Evolutionary conservation across 2,888 invertebrate species (phyloP), one percentile per base, ranked within the genome.

Genomic region (Cremastinae sp.): DNA sequence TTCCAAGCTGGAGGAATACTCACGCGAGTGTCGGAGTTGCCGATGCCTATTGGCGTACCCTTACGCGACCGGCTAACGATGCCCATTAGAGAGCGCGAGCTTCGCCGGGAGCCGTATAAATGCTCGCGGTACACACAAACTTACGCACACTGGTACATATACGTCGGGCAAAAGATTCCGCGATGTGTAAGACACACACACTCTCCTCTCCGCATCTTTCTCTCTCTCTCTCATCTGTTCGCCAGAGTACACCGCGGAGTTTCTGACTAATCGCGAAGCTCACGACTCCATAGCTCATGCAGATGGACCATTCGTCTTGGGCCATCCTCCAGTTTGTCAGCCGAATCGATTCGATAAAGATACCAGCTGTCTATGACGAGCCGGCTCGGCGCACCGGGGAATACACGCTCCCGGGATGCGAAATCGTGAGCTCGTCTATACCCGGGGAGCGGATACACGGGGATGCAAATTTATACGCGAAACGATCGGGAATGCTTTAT

Each of bases 281-380:
- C 85, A 85, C 83, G 84, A 85, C 84, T 86, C 86, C 84, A 87
- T 87, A 85, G 79, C 84, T 87, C 87, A 86, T 85, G 86, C 86
- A 87, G 87, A 87, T 85, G 85, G 84, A 83, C 86, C 85, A 88
- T 87, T 86, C 87, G 87, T 87, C 88, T 88, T 86, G 81, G 82
- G 82, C 84, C 82, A 86, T 84, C 84, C 85, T 84, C 86, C 84
- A 86, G 87, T 87, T 86, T 88, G 88, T 88, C 88, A 88, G 87
- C 81, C 86, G 83, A 86, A 87, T 85, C 85, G 86, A 87, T 87
- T 83, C 86, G 85, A 86, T 87, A 87, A 85, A 87, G 87, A 87
- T 87, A 86, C 84, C 84, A 87, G 84, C 82, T 80, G 82, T 83
- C 84, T 79, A 85, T 87, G 86, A 87, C 83, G 68, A 84, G 81